phyloP scores from a whole-genome alignment of 2,113 vertebrate species.

The Solea solea region DNA sequence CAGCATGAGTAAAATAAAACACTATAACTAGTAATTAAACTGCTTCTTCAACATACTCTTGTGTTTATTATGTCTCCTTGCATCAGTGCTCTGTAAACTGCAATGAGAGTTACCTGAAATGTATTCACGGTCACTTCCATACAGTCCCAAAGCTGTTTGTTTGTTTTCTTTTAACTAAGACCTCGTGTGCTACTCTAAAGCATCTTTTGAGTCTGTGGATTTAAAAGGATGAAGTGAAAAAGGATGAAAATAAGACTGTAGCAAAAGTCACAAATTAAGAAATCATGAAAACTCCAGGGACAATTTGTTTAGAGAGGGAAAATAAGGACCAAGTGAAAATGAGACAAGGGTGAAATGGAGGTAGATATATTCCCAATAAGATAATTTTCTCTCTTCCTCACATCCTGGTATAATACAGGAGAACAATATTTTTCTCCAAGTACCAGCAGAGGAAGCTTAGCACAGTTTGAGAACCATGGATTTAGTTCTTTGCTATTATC shows the following conservation, averaged over 20 bases:
- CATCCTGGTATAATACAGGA: no score
- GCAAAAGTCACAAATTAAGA: conserved; percentile 14
- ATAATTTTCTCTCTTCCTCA: no score
- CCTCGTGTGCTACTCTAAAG: conserved; percentile 12
- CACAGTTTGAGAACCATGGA: no score
- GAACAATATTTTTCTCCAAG: no score
- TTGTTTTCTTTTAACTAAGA: no score
- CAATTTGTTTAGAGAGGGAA: background rate
- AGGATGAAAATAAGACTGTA: conserved; percentile 10
- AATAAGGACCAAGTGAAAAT: background rate
- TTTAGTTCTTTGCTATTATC: no score
- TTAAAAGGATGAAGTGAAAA: conserved; percentile 11
- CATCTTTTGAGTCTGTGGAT: background rate
- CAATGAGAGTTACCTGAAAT: background rate
- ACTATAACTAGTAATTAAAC: conserved; percentile 50
- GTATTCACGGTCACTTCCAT: conserved; percentile 11
- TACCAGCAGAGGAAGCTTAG: no score
- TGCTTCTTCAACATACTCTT: conserved; percentile 30
- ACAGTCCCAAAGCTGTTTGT: conserved; percentile 10
- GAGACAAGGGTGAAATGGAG: background rate
- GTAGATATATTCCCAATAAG: no score
- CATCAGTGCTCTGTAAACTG: conserved; percentile 7
- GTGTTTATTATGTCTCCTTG: conserved; percentile 32
- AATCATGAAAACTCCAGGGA: no score
- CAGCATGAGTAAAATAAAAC: conserved; percentile 35